These are phyloP conservation scores for Nasua narica DNA, from an alignment of 2,797 vertebrate genomes.

Conservation along the genomic window DNA sequence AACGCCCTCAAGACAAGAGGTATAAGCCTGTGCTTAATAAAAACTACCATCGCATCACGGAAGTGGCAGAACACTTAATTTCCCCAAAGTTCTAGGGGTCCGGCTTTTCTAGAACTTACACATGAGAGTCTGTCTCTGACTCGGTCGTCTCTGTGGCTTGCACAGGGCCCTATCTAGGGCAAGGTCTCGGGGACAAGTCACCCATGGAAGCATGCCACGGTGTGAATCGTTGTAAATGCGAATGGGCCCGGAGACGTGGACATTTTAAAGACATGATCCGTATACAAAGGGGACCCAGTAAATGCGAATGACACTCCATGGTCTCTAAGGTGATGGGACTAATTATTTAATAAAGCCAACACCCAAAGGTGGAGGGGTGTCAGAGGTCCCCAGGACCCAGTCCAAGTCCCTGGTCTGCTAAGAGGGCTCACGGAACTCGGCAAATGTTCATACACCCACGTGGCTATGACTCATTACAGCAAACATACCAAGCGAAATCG, in stretches of 20 bases:
- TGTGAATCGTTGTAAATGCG: not conserved
- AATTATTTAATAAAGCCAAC: not conserved
- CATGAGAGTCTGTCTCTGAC: not conserved
- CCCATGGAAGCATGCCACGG: not conserved
- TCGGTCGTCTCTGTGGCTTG: not conserved
- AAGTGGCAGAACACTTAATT: not conserved
- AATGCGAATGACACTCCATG: not conserved
- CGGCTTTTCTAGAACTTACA: not conserved
- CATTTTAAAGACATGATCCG: not conserved
- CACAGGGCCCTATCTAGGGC: rapidly evolving
- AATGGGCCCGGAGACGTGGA: not conserved
- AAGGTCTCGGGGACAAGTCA: not conserved
- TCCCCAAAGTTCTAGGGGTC: not conserved
- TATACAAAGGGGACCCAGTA: not conserved
- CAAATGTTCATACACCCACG: not conserved
- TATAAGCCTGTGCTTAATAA: not conserved
- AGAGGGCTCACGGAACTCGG: not conserved
- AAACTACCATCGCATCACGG: rapidly evolving
- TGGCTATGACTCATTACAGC: not conserved
- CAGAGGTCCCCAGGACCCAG: not conserved
- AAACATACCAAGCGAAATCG: not conserved
- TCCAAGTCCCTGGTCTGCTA: not conserved
- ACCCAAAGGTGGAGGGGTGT: not conserved
- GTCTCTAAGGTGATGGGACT: not conserved
- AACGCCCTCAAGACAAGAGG: too few species aligned